These are phyloP conservation scores for Myzus persicae DNA, from an alignment of 1,140 invertebrate species.

Conservation along the genomic window DNA sequence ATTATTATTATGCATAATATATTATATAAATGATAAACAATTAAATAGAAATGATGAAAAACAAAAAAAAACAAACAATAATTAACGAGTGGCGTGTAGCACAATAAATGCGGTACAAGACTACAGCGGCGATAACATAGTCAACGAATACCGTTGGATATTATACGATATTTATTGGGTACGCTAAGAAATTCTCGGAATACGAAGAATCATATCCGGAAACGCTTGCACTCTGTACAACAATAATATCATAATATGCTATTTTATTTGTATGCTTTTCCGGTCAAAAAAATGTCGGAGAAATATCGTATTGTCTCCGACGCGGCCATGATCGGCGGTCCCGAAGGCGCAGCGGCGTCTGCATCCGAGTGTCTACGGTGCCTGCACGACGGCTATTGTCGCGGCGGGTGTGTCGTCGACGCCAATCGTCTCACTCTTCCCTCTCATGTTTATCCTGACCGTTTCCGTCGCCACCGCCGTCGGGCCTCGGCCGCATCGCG, in stretches of 20 bases:
- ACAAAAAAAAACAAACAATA: background rate
- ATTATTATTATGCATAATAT: background rate
- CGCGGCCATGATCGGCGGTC: background rate
- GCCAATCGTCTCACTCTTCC: background rate
- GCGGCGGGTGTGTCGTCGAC: background rate
- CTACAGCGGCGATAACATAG: background rate
- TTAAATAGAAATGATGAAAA: background rate
- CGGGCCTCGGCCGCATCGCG: background rate
- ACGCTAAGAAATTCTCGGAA: background rate
- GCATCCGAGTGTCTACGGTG: background rate
- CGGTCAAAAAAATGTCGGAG: background rate
- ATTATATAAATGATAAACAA: background rate
- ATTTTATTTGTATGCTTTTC: background rate
- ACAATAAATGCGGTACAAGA: too few relatives aligned
- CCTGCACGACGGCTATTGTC: background rate
- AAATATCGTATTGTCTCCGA: background rate
- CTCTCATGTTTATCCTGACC: background rate
- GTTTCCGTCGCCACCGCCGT: too few relatives aligned
- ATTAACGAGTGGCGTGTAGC: background rate
- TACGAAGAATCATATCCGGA: background rate
- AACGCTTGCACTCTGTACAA: background rate
- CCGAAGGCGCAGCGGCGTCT: background rate
- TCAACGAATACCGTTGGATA: background rate
- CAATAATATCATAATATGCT: background rate
- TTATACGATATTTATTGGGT: background rate